Evolutionary conservation across 2,888 invertebrate genomes (phyloP), one percentile per base, ranked within the genome.

Genomic region (Pantelozetes paolii): DNA sequence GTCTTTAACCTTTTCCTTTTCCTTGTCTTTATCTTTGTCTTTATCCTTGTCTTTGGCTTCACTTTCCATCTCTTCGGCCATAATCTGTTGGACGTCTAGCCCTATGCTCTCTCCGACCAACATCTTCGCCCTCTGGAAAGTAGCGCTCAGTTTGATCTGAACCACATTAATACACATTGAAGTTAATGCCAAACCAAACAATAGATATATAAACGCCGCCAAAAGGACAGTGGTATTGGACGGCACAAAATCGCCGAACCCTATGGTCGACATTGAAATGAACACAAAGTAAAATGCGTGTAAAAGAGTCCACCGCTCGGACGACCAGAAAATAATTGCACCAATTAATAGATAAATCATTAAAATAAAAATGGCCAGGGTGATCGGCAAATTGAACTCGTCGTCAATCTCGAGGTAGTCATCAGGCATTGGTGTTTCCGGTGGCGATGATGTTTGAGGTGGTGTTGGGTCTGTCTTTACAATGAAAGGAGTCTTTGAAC

Each of bases 101-200:
- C 76, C 76, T n/a, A 76, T 73, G 3, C 48, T 40, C 57, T 75
- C 73, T 13, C 71, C 76, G 26, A 76, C 75, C 59, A 70, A 70
- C 1, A 76, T n/a, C 59, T 72, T 76, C 3, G 75, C 76, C 30
- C 48, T 69, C 30, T 72, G 67, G 59, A 76, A 76, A 26, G 76
- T 76, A n/a, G 71, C 45, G 48, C 62, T 59, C 30, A 76, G 59
- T 69, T 76, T 76, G 57, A 72, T 89, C 85, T 95, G 95, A 0
- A 96, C 93, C 20, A 97, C 94, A 81, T 95, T 96, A 79, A 98
- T 92, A 82, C 94, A 93, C 95, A 97, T 96, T 78, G 96, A 94
- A 71, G 96, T 96, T 26, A 98, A 85, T 0, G 97, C 93, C 75
- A 98, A 85, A 9, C 98, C 98, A 79, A 98, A 92, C 28, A 97